Conservation (phyloP, 2,113 vertebrate species). For the Chiloscyllium plagiosum region DNA sequence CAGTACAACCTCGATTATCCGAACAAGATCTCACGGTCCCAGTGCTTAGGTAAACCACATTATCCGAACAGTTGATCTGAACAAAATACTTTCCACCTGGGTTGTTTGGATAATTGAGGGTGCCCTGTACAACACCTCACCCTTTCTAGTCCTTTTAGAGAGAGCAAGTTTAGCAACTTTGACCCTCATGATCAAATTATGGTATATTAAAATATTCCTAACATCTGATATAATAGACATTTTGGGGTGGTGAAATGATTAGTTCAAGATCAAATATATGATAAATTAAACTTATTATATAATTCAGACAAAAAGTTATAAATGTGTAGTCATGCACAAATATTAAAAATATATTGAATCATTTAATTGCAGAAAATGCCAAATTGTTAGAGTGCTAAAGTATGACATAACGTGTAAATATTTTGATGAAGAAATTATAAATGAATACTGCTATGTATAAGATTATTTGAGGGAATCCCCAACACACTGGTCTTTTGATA, state of each 20-base stretch:
- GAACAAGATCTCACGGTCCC: too few species aligned
- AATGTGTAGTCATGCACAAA: background rate
- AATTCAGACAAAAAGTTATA: background rate
- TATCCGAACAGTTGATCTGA: too few species aligned
- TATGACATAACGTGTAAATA: background rate
- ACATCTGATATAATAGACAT: background rate
- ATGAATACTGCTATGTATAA: background rate
- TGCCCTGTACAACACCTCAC: too few species aligned
- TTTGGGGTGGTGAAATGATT: background rate
- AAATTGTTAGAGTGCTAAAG: background rate
- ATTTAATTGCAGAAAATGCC: background rate
- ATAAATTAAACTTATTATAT: background rate
- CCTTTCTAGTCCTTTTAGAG: background rate
- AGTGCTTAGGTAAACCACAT: too few species aligned
- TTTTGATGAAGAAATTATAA: constrained; percentile 23
- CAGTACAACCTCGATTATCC: too few species aligned
- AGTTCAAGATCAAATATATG: background rate
- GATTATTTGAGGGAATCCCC: background rate
- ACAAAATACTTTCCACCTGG: too few species aligned
- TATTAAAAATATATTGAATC: background rate
- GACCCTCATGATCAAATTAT: background rate
- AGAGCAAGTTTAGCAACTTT: background rate
- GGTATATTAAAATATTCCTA: background rate
- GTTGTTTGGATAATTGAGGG: too few species aligned
- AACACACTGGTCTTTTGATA: constrained; percentile 15